Conservation (phyloP, 2,797 vertebrate genomes). For the Emys orbicularis region DNA sequence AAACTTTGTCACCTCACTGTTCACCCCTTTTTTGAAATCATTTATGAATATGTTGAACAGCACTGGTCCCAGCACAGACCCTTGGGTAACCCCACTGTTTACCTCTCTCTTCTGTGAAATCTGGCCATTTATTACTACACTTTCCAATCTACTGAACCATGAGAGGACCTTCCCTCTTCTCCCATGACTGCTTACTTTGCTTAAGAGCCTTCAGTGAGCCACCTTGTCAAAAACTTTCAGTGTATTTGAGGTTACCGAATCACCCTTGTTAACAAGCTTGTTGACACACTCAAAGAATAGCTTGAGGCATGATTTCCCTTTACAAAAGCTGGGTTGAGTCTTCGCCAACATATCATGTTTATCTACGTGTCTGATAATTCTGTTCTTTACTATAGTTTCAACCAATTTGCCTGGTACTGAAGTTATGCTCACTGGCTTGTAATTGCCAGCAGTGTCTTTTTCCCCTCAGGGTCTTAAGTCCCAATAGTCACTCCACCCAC, state of each 20-base stretch:
- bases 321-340: not conserved
- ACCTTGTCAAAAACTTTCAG: not conserved
- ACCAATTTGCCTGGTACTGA: not conserved
- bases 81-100: not conserved
- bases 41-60: not conserved
- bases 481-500: no score
- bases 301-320: not conserved
- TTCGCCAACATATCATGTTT: not conserved
- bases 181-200: not conserved
- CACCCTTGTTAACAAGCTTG: not conserved
- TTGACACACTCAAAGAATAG: not conserved
- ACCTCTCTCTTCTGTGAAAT: not conserved
- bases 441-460: not conserved
- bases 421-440: not conserved
- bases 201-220: not conserved
- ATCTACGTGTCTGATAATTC: not conserved
- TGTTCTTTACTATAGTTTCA: not conserved
- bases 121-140: not conserved
- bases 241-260: no score
- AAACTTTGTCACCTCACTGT: no score
- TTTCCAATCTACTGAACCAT: not conserved
- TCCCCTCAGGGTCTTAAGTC: no score
- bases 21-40: no score
- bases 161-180: not conserved
- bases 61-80: not conserved